A percentile compares a stretch with the other conserved stretches of the same genome.
phyloP scores from a whole-genome alignment of 2,888 invertebrate species.

The Clistopyga incitator region DNA sequence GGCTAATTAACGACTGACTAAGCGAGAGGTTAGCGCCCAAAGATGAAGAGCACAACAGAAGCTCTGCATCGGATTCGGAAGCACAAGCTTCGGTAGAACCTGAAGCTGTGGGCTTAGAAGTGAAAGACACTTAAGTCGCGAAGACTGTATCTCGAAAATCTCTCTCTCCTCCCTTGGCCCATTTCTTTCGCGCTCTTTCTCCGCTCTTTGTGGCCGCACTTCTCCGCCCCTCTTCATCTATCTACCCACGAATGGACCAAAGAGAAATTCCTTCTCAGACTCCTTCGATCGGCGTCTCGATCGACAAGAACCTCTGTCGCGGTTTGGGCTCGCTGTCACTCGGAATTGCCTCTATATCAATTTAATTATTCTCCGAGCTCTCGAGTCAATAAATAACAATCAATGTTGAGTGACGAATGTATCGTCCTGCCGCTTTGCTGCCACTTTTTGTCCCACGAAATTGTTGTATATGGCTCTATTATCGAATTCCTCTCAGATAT shows the following conservation, averaged over 20 bases:
- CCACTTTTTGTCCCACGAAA: neutral
- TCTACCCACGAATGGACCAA: constrained; percentile 4
- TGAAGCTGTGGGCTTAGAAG: constrained; percentile 16
- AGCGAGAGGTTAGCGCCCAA: constrained; percentile 57
- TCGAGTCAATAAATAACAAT: constrained; percentile 54
- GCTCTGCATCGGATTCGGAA: neutral
- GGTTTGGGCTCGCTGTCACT: constrained; percentile 48
- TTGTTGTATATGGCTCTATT: neutral
- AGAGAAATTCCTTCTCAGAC: constrained; percentile 43
- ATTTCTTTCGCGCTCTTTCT: constrained; percentile 66
- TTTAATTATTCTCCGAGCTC: constrained; percentile 55
- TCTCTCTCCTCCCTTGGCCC: constrained; percentile 53
- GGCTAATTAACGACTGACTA: constrained; percentile 76
- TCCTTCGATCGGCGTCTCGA: constrained; percentile 27
- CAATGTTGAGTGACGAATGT: constrained; percentile 51
- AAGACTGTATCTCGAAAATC: constrained; percentile 60
- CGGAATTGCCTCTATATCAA: constrained; percentile 42
- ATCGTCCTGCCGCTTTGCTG: constrained; percentile 29
- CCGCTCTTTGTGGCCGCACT: constrained; percentile 57
- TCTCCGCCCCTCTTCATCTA: constrained; percentile 40
- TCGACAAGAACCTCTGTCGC: constrained; percentile 17
- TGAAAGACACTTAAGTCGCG: constrained; percentile 58
- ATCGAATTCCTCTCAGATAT: neutral
- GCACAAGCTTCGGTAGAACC: constrained; percentile 26
- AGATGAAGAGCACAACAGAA: constrained; percentile 10